phyloP scores from a whole-genome alignment of 2,797 vertebrate species.

The Enteromius afrohamiltoni region DNA sequence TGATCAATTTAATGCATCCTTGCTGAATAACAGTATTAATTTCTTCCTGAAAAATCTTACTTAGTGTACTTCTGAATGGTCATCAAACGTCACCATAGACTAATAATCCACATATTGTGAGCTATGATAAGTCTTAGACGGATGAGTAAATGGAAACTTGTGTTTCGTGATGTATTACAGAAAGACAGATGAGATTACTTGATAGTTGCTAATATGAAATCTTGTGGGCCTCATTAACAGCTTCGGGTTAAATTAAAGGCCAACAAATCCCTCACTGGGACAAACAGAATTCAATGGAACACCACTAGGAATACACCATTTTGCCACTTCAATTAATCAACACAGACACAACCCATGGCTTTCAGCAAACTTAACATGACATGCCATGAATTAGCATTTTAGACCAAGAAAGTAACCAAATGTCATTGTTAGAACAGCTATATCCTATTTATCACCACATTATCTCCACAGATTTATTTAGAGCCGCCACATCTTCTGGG shows the following conservation, averaged over 20 bases:
- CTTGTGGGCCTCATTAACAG: slow-evolving; percentile 5
- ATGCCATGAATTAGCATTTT: slow-evolving; percentile 63
- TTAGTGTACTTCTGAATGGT: background rate
- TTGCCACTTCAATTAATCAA: slow-evolving; percentile 54
- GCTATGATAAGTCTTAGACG: background rate
- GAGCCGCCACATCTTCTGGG: slow-evolving; percentile 38
- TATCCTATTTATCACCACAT: slow-evolving; percentile 60
- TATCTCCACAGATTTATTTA: slow-evolving; percentile 62
- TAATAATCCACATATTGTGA: background rate
- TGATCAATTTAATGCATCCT: background rate
- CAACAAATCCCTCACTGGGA: slow-evolving; percentile 13
- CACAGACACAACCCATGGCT: slow-evolving; percentile 42
- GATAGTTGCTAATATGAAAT: slow-evolving; percentile 11
- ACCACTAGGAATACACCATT: slow-evolving; percentile 46
- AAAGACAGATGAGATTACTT: slow-evolving; percentile 31
- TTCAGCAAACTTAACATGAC: slow-evolving; percentile 49
- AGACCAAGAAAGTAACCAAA: slow-evolving; percentile 50
- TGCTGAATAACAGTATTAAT: background rate
- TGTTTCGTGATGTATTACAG: background rate
- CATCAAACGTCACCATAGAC: background rate
- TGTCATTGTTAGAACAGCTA: slow-evolving; percentile 38
- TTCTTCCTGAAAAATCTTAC: background rate
- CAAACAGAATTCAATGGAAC: slow-evolving; percentile 31
- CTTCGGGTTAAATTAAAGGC: slow-evolving; percentile 16
- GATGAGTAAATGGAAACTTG: background rate